Base-by-base conservation (phyloP, 1,140 invertebrate genomes). In the Drosophila seguyi region DNA sequence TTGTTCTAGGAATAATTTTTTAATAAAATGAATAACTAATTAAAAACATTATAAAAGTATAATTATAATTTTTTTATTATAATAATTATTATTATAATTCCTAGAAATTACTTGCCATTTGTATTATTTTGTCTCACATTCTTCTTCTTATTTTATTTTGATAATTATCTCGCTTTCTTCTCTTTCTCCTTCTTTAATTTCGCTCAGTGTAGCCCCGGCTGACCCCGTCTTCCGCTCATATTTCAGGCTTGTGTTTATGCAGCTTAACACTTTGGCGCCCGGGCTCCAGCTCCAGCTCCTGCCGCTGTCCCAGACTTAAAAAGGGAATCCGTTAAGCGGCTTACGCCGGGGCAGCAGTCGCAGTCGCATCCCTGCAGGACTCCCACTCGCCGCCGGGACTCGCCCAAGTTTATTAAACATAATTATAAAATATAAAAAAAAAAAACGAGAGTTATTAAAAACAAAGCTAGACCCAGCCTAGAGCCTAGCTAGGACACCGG, bases 181-280 rank as follows among this genome's bases (percentile, higher is more conserved):
- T n/a, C n/a, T n/a, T n/a, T 20, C 8, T 10, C 4, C 3, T 4
- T 4, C 4, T 0, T 7, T 34, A 11, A 1, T 44, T 39, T 18
- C 18, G 10, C 11, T 13, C 69, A 62, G 52, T 74, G 69, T 1
- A 25, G 8, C 38, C 31, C n/a, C n/a, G 20, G 18, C 10, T 48
- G 65, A 73, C 48, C 56, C 68, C 57, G 29, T 36, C 10, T 39
- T 14, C 11, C 55, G 52, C 34, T 82, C 84, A 85, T 73, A 74
- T 81, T 85, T 74, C 80, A 68, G 83, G 73, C 61, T 83, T 57
- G 71, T 87, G 84, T 84, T 87, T 88, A 80, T 87, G 72, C 84
- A 88, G 85, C 85, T 84, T 81, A 88, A 88, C 84, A 90, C 84
- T 84, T 84, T 68, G 42, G 38, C 7, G 27, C 29, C 62, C 68